Conservation (phyloP, 2,113 vertebrate genomes). For the Morone chrysops region DNA sequence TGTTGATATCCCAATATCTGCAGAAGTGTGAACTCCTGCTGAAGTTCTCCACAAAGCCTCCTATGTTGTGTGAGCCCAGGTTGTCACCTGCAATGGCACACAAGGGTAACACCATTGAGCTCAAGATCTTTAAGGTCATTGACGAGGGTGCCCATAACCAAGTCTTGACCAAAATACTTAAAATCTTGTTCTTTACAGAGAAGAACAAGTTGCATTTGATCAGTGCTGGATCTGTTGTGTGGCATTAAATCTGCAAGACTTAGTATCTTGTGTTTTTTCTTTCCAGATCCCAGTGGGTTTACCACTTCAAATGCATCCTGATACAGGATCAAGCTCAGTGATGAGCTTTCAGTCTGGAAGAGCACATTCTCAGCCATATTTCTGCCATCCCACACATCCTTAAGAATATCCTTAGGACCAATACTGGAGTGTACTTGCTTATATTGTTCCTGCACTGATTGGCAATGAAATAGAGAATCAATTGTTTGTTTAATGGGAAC, state of each 20-base stretch:
- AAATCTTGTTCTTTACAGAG: background rate
- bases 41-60: background rate
- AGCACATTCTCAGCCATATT: background rate
- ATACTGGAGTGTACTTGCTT: slow-evolving; percentile 1
- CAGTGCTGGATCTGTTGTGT: background rate
- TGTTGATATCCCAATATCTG: slow-evolving; percentile 5
- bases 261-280: background rate
- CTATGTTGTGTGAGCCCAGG: background rate
- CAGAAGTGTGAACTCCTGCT: slow-evolving; percentile 9
- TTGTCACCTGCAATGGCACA: slow-evolving; percentile 1
- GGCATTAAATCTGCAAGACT: background rate
- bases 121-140: slow-evolving; percentile 10
- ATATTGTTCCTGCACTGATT: background rate
- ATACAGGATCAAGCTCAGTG: background rate
- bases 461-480: background rate
- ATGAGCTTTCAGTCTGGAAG: background rate
- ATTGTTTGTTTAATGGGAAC: background rate
- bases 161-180: background rate
- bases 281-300: background rate
- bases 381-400: slow-evolving; percentile 4
- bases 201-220: background rate
- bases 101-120: background rate
- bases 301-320: background rate
- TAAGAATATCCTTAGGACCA: background rate
- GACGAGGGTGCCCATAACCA: background rate